phyloP scores from a whole-genome alignment of 2,113 vertebrate genomes.

The Ivindomyrus marchei region DNA sequence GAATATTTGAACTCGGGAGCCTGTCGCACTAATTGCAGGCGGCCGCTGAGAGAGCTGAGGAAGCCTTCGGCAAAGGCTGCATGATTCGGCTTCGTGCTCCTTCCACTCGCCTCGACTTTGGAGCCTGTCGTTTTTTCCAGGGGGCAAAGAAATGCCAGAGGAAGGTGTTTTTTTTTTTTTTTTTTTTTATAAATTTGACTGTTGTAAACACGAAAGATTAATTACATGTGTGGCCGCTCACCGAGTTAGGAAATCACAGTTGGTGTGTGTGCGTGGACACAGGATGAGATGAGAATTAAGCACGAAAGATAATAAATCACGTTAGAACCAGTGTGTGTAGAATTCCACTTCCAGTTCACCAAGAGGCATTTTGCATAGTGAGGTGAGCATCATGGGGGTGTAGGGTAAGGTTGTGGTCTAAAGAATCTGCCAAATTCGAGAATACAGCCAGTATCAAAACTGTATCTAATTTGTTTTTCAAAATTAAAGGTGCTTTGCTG shows the following conservation, averaged over 20 bases:
- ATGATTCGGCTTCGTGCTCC: constrained; percentile 32
- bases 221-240: background rate
- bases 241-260: background rate
- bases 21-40: constrained; percentile 42
- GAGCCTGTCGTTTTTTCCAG: background rate
- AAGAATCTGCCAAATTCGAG: background rate
- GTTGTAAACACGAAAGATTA: background rate
- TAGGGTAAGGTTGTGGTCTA: background rate
- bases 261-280: no score
- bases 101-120: constrained; percentile 21
- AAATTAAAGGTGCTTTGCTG: background rate
- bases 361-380: background rate
- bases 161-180: background rate
- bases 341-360: background rate
- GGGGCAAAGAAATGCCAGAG: background rate
- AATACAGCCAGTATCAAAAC: background rate
- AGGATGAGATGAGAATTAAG: background rate
- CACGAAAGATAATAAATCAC: background rate
- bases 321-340: background rate
- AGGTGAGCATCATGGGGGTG: background rate
- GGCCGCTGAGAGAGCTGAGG: constrained; percentile 34
- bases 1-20: constrained; percentile 35
- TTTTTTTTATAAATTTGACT: background rate
- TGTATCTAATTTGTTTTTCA: background rate
- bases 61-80: constrained; percentile 43